A percentile compares a stretch with the other conserved stretches of the same genome.
These are phyloP conservation scores for Rhea pennata DNA, from an alignment of 2,113 vertebrate species.

Conservation along the genomic window DNA sequence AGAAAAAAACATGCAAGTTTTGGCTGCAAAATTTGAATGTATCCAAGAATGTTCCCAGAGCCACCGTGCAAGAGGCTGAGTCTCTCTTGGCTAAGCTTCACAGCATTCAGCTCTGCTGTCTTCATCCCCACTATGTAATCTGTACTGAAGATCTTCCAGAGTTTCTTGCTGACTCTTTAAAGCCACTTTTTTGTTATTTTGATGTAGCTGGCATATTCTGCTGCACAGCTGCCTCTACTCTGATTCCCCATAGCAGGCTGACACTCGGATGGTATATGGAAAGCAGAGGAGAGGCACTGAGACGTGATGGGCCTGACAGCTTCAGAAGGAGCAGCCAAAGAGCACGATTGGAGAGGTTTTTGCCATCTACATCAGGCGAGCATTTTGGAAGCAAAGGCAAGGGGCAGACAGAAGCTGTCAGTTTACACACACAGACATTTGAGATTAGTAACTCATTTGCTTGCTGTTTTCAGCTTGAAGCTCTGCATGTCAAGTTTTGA, in stretches of 20 bases:
- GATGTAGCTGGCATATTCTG: constrained; percentile 30
- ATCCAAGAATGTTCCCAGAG: background rate
- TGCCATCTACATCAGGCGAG: constrained; percentile 37
- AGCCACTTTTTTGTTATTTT: background rate
- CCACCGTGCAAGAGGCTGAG: background rate
- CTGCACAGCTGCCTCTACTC: constrained; percentile 41
- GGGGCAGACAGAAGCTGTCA: constrained; percentile 60
- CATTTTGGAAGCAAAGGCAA: constrained; percentile 38
- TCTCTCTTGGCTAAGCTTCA: background rate
- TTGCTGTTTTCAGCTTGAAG: constrained; percentile 42
- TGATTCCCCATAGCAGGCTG: constrained; percentile 8
- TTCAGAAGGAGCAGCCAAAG: constrained; percentile 50
- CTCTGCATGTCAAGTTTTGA: constrained; percentile 51
- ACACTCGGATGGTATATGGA: background rate
- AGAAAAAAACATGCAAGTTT: background rate
- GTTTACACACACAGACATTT: background rate
- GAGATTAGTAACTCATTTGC: constrained; percentile 60
- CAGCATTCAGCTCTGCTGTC: background rate
- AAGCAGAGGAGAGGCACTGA: constrained; percentile 31
- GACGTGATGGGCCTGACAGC: constrained; percentile 39
- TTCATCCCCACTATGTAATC: background rate
- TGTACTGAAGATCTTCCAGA: constrained; percentile 11
- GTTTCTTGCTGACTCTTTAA: constrained; percentile 26
- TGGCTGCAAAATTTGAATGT: background rate
- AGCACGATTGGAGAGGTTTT: constrained; percentile 10